Conservation (phyloP, 2,113 vertebrate species). For the Cryptomyrus ogoouensis region DNA sequence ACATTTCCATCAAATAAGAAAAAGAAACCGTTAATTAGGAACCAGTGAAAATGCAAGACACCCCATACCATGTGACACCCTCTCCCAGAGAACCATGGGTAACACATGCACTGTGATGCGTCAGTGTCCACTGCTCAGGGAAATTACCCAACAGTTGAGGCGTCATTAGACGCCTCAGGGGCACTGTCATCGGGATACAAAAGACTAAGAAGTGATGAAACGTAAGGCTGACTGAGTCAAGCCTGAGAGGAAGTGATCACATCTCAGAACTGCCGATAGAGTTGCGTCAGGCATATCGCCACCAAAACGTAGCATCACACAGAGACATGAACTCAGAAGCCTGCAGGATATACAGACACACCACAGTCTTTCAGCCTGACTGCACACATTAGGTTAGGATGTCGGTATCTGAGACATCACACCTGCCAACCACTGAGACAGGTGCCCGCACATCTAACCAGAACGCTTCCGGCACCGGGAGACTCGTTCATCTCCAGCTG, state of each 20-base stretch:
- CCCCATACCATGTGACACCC: conserved; percentile 32
- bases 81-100: background rate
- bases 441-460: background rate
- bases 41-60: conserved; percentile 46
- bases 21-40: background rate
- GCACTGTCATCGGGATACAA: background rate
- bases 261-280: background rate
- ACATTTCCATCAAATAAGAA: conserved; percentile 55
- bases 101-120: too few relatives aligned
- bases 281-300: background rate
- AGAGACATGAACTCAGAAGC: background rate
- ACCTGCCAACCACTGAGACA: background rate
- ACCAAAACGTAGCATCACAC: background rate
- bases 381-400: background rate
- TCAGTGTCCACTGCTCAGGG: background rate
- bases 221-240: background rate
- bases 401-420: background rate
- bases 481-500: background rate
- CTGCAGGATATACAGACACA: background rate
- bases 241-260: background rate
- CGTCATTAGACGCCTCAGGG: background rate
- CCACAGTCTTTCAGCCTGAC: background rate
- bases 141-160: background rate
- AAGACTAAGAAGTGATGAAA: background rate
- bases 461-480: background rate